Conservation (phyloP, 2,797 vertebrate species). For the Acanthiza pusilla region DNA sequence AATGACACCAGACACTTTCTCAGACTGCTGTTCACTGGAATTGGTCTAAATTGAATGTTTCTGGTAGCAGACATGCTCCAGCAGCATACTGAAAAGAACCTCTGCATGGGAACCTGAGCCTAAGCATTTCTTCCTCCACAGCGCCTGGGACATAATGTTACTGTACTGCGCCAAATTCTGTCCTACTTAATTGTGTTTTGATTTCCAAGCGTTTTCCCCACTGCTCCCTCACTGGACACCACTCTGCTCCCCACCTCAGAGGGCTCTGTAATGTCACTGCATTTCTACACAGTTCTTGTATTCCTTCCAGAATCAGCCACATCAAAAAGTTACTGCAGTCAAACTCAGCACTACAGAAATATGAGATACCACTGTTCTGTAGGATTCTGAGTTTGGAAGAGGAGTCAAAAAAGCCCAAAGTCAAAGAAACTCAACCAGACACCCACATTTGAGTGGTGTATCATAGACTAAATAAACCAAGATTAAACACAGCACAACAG, state of each 20-base stretch:
- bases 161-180: not conserved
- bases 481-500: not conserved
- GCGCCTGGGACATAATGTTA: not conserved
- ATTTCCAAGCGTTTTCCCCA: not conserved
- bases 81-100: not conserved
- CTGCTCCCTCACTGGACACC: not conserved
- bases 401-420: not conserved
- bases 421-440: not conserved
- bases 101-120: not conserved
- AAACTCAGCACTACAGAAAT: not conserved
- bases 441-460: not conserved
- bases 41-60: not conserved
- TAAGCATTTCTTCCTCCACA: not conserved
- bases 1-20: not conserved
- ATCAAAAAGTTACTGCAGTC: not conserved
- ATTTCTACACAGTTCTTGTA: not conserved
- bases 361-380: not conserved
- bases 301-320: not conserved
- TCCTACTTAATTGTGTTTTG: not conserved
- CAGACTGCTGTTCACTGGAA: not conserved
- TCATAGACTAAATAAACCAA: not conserved
- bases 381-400: not conserved
- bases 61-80: not conserved
- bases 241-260: not conserved
- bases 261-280: not conserved